Conservation (phyloP, 2,888 invertebrate species). For the Lycocerus yunnanus region DNA sequence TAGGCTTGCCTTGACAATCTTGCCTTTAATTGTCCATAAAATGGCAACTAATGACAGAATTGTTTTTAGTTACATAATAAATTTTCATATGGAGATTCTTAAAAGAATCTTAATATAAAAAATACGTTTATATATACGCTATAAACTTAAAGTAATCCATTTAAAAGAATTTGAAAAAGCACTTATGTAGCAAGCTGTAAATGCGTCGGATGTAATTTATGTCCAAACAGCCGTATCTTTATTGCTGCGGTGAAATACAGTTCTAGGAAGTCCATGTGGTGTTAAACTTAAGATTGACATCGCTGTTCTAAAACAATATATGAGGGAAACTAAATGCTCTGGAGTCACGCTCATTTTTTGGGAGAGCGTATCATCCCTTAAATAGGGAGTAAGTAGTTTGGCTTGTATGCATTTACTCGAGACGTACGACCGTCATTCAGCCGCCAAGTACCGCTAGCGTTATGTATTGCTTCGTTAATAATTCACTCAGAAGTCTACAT, state of each 20-base stretch:
- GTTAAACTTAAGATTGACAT: constrained; percentile 52
- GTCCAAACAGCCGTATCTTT: constrained; percentile 52
- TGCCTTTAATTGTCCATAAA: not conserved
- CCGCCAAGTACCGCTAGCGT: constrained; percentile 38
- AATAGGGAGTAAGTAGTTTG: constrained; percentile 8
- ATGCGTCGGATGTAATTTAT: constrained; percentile 51
- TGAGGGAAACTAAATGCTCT: constrained; percentile 48
- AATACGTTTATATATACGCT: constrained; percentile 20
- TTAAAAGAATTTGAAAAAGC: constrained; percentile 52
- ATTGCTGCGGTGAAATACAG: constrained; percentile 49
- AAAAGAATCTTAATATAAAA: constrained; percentile 9
- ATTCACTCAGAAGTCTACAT: constrained; percentile 49
- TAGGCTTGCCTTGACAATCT: not conserved
- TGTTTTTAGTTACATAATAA: not conserved
- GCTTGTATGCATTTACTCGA: constrained; percentile 25
- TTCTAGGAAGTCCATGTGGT: constrained; percentile 54
- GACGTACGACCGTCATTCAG: constrained; percentile 33
- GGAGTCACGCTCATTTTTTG: constrained; percentile 48
- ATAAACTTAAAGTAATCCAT: constrained; percentile 41
- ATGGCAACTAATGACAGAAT: not conserved
- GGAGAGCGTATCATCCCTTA: not conserved
- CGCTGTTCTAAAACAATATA: constrained; percentile 47
- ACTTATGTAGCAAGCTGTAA: constrained; percentile 48
- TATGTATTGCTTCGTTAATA: constrained; percentile 49
- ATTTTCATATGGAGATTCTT: not conserved